Evolutionary conservation across 2,113 vertebrate species (phyloP).

Genomic region (Hymenochirus boettgeri): DNA sequence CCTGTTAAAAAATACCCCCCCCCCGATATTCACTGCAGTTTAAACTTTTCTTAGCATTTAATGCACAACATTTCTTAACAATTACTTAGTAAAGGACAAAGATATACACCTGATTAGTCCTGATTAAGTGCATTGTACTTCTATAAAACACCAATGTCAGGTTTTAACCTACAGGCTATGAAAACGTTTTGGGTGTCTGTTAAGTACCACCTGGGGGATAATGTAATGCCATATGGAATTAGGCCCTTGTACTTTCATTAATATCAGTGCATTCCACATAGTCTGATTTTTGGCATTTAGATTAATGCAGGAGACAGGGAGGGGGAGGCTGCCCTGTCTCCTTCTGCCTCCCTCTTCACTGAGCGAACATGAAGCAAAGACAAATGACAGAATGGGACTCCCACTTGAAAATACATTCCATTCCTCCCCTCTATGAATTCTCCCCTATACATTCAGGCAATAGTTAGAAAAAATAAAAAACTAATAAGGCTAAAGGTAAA

Average conservation of each 20-base stretch:
- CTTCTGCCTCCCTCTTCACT: constrained; percentile 45
- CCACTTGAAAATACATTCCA: constrained; percentile 52
- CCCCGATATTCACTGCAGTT: background rate
- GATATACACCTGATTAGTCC: constrained; percentile 24
- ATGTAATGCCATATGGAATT: constrained; percentile 58
- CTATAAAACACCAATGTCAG: background rate
- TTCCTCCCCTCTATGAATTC: constrained; percentile 36
- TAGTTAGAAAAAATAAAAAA: constrained; percentile 4
- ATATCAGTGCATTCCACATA: constrained; percentile 55
- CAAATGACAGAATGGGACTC: constrained; percentile 51
- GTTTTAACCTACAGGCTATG: constrained; percentile 29
- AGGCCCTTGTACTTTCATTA: constrained; percentile 52
- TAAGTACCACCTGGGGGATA: constrained; percentile 57
- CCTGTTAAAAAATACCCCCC: too few relatives aligned
- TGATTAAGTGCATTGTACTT: constrained; percentile 16
- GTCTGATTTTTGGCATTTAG: constrained; percentile 60
- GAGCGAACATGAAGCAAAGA: constrained; percentile 46
- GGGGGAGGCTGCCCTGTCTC: constrained; percentile 58
- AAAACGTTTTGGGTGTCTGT: constrained; percentile 38
- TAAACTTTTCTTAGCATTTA: background rate
- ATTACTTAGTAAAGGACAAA: constrained; percentile 4
- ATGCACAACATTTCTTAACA: constrained; percentile 2
- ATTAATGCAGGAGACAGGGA: constrained; percentile 63
- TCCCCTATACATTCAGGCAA: constrained; percentile 33
- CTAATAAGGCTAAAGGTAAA: background rate